Conservation (phyloP, 2,797 vertebrate genomes). For the Neomorphus geoffroyi region DNA sequence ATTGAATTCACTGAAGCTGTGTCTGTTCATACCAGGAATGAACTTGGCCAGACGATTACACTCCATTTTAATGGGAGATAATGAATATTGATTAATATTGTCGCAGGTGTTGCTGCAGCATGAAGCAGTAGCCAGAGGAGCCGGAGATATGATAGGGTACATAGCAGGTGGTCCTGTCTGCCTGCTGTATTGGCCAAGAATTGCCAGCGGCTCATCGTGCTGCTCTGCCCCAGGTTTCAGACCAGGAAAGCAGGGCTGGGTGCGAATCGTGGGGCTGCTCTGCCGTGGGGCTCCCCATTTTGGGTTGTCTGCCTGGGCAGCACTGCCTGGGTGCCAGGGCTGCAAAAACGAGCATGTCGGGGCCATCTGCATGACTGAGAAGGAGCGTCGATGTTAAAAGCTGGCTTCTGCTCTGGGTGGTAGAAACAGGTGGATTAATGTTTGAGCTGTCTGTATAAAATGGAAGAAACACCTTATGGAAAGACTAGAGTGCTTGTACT, state of each 20-base stretch:
- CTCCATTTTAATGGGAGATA: background rate
- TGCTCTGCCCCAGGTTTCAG: background rate
- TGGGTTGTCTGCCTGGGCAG: background rate
- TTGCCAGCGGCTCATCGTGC: fast-evolving
- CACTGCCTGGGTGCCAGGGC: background rate
- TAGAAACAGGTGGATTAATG: fast-evolving
- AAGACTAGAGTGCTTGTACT: background rate
- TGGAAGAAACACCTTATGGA: background rate
- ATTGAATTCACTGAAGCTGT: background rate
- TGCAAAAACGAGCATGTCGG: fast-evolving
- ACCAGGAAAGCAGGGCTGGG: background rate
- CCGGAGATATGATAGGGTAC: fast-evolving
- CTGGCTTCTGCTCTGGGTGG: background rate
- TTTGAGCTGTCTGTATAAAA: background rate
- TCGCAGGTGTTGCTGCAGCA: background rate
- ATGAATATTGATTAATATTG: background rate
- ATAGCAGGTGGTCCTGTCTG: background rate
- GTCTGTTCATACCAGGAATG: background rate
- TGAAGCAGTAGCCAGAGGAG: background rate
- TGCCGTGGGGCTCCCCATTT: fast-evolving
- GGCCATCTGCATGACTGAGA: too few relatives aligned
- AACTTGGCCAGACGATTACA: background rate
- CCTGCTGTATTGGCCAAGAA: background rate
- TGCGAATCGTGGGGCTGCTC: background rate
- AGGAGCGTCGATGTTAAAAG: background rate